Evolutionary conservation across 2,797 vertebrate species (phyloP).

Genomic region (Craterocephalus amniculus): DNA sequence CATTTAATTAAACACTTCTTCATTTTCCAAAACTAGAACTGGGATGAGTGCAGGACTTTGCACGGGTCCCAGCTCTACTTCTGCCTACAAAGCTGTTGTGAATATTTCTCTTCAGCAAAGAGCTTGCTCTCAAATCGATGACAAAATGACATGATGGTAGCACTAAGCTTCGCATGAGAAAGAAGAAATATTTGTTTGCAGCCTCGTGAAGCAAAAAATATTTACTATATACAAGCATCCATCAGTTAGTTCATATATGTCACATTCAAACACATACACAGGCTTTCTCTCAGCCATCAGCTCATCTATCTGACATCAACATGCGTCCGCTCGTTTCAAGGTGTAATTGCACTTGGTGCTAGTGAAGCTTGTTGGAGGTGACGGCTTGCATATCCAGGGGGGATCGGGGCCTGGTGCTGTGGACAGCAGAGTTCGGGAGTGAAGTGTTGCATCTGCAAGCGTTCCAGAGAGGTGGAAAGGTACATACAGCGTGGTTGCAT

Average conservation of each 20-base stretch:
- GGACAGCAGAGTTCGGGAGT: conserved; percentile 38
- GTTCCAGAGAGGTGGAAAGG: conserved; percentile 70
- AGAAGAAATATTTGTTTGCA: conserved; percentile 35
- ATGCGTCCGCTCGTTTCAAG: conserved; percentile 13
- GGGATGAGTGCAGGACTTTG: conserved; percentile 5
- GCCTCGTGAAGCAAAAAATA: conserved; percentile 39
- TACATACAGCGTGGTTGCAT: conserved; percentile 67
- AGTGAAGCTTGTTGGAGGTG: conserved; percentile 14
- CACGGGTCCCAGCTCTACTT: conserved; percentile 5
- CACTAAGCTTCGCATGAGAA: conserved; percentile 28
- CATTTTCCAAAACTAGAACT: conserved; percentile 16
- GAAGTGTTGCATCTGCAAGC: conserved; percentile 83
- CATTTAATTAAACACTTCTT: conserved; percentile 9
- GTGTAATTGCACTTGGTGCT: conserved; percentile 54
- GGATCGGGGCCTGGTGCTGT: conserved; percentile 16
- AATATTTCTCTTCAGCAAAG: conserved; percentile 4
- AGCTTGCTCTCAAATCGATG: conserved; percentile 15
- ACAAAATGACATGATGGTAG: conserved; percentile 27
- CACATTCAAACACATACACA: conserved; percentile 30
- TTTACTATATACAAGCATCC: conserved; percentile 34
- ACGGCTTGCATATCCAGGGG: conserved; percentile 7
- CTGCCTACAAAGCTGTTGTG: neutral
- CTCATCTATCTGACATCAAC: conserved; percentile 24
- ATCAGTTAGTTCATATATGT: conserved; percentile 35
- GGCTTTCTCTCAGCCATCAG: conserved; percentile 4